phyloP scores from a whole-genome alignment of 2,113 vertebrate species.

The Semicossyphus pulcher region DNA sequence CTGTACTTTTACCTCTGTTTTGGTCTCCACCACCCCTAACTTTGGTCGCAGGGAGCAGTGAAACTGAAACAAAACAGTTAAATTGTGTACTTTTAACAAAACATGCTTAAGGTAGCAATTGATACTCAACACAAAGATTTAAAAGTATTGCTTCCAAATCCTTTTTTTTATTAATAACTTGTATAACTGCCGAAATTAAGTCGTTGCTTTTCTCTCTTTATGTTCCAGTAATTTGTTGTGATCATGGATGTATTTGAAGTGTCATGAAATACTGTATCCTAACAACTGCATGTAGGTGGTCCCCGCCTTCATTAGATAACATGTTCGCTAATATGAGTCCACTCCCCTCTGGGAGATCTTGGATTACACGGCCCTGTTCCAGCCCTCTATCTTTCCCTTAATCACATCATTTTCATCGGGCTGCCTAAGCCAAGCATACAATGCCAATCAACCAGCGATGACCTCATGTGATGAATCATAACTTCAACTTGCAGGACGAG shows the following conservation, averaged over 20 bases:
- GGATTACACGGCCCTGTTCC: background rate
- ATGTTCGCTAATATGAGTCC: slow-evolving; percentile 14
- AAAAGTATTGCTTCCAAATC: no score
- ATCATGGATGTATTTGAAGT: background rate
- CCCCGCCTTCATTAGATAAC: slow-evolving; percentile 25
- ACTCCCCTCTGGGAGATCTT: slow-evolving; percentile 20
- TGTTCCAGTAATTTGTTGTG: background rate
- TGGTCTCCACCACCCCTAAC: no score
- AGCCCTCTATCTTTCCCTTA: slow-evolving; percentile 17
- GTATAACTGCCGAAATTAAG: no score
- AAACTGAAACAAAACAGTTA: no score
- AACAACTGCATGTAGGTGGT: slow-evolving; percentile 16
- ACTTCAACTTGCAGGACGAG: slow-evolving; percentile 4
- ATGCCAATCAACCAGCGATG: slow-evolving; percentile 41
- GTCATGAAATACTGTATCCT: slow-evolving; percentile 7
- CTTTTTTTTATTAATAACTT: no score
- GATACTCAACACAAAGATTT: no score
- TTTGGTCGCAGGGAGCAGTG: no score
- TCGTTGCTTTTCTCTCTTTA: background rate
- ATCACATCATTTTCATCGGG: slow-evolving; percentile 29
- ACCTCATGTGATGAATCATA: slow-evolving; percentile 52
- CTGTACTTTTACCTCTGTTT: no score
- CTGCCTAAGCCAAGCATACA: slow-evolving; percentile 14
- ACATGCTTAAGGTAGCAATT: no score
- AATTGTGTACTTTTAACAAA: no score